Evolutionary conservation across 1,140 invertebrate genomes (phyloP).

Genomic region (Platyscapa corneri): DNA sequence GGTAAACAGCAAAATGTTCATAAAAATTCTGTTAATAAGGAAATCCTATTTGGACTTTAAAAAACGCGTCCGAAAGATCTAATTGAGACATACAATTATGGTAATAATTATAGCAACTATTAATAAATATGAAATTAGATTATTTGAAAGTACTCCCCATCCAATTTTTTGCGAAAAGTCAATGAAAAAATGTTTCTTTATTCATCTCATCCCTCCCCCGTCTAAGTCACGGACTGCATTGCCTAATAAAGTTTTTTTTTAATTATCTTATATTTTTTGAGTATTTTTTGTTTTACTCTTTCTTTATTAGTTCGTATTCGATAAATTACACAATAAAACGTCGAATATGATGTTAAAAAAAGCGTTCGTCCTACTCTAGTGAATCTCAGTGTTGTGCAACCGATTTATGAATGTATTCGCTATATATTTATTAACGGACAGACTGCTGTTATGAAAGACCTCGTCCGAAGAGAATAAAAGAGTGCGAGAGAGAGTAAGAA

Average conservation of each 20-base stretch:
- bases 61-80: not conserved
- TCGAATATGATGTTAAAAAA: constrained; percentile 14
- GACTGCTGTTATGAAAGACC: not conserved
- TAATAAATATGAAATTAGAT: not conserved
- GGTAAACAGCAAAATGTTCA: constrained; percentile 10
- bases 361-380: constrained; percentile 3
- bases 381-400: constrained; percentile 34
- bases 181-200: not conserved
- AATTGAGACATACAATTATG: constrained; percentile 14
- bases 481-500: constrained; percentile 13
- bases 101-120: constrained; percentile 7
- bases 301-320: not conserved
- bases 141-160: constrained; percentile 6
- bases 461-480: constrained; percentile 16
- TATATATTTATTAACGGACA: constrained; percentile 25
- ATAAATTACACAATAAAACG: constrained; percentile 1
- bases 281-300: constrained; percentile 33
- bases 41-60: not conserved
- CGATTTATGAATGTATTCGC: constrained; percentile 17
- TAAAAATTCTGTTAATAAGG: constrained; percentile 5
- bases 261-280: constrained; percentile 9
- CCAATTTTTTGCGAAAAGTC: not conserved
- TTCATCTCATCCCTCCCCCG: not conserved
- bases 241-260: constrained; percentile 18
- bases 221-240: constrained; percentile 12